Percentiles rank a stretch among this genome's conserved stretches.
Evolutionary conservation across 2,113 vertebrate genomes (phyloP).

Genomic region (Erythrocercus mccallii): DNA sequence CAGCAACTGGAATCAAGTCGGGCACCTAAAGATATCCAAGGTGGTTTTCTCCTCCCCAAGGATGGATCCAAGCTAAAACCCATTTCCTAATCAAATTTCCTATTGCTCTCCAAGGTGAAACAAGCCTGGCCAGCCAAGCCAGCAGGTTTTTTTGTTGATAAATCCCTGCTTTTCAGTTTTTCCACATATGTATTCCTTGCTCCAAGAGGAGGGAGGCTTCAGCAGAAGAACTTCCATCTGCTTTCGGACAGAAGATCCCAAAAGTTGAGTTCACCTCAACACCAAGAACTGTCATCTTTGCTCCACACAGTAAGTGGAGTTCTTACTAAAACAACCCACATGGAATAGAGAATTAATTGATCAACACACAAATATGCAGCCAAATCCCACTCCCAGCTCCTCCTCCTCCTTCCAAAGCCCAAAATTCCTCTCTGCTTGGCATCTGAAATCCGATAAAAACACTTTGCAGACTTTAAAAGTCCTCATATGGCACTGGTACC

Average conservation of each 20-base stretch:
- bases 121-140: neutral
- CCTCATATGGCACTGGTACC: accelerated
- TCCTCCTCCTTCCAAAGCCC: neutral
- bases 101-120: neutral
- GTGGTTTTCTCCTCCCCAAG: neutral
- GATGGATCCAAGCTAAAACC: neutral
- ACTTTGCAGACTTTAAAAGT: neutral
- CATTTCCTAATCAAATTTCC: neutral
- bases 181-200: accelerated
- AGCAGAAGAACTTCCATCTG: neutral
- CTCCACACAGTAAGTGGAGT: neutral
- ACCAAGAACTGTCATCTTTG: neutral
- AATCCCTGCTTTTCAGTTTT: neutral
- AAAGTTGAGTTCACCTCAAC: neutral
- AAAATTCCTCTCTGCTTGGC: neutral
- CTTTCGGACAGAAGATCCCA: neutral
- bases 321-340: neutral
- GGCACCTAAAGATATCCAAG: neutral
- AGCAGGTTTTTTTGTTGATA: neutral
- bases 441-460: accelerated
- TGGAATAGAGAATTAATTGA: neutral
- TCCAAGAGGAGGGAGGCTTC: neutral
- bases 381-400: neutral
- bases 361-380: neutral
- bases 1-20: neutral